Evolutionary conservation across 2,113 vertebrate genomes (phyloP), one percentile per base, ranked within the genome.

Genomic region (Ascaphus truei): DNA sequence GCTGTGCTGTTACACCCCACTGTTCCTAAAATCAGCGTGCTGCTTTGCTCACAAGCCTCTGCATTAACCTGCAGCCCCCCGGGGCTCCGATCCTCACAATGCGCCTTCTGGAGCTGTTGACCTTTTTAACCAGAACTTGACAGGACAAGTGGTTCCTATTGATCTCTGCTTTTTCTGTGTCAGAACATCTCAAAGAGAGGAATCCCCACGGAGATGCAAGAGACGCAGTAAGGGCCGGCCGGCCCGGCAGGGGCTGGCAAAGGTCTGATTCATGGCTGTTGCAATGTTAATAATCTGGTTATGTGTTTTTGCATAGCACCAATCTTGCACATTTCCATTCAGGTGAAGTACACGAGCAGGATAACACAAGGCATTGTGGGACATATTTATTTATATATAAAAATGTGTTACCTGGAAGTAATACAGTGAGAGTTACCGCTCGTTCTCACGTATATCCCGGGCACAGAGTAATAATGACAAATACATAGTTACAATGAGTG

Each of bases 131-230:
- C 66, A 59, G 66, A 69, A 60, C 22, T 41, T 51, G 66, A 60
- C 56, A 69, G 55, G 66, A 69, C 66, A 69, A 69, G 66, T 51
- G 66, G 30, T 69, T 69, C 36, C 66, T 59, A 69, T 69, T 69
- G 66, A 69, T 69, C 66, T 39, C 16, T 37, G 55, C 50, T 60
- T 59, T 36, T 43, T 48, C 27, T 15, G 29, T 51, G 66, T 69
- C 66, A 39, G 66, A 51, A 68, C 41, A 57, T 57, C 27, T 57
- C 20, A 16, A 58, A 69, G 11, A 39, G 47, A 6, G 55, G 20
- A 69, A 69, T 25, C 50, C 55, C 55, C 55, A 36, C 20, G 29
- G 43, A 57, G 25, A 26, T 13, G 37, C 22, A 33, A 34, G 41
- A 69, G 60, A n/a, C n/a, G n/a, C n/a, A n/a, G 51, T 69, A 48